These are phyloP conservation scores for Leptopilina syphax DNA, from an alignment of 2,888 invertebrate genomes.

Conservation along the genomic window DNA sequence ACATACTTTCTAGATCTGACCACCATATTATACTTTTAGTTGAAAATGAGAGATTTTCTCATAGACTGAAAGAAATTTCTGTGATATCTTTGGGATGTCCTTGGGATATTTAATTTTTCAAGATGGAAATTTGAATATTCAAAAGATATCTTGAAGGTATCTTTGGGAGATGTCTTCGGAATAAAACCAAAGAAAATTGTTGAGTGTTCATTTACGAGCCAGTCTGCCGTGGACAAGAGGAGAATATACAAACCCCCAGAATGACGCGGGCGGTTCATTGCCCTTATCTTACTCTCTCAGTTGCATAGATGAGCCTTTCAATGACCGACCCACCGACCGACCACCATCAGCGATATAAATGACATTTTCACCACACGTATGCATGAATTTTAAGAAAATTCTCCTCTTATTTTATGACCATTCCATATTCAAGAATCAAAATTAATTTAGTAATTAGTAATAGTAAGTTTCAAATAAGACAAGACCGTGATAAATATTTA, in stretches of 20 bases:
- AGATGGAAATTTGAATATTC: too few species aligned
- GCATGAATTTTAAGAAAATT: background rate
- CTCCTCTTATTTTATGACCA: background rate
- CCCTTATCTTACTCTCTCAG: constrained; percentile 53
- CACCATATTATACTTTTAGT: too few species aligned
- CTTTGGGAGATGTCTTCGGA: too few species aligned
- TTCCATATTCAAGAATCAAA: background rate
- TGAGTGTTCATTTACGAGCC: constrained; percentile 60
- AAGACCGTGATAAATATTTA: too few species aligned
- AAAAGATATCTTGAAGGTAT: too few species aligned
- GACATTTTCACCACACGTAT: constrained; percentile 10
- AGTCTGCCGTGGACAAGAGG: constrained; percentile 31
- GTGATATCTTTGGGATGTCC: too few species aligned
- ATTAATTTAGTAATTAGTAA: background rate
- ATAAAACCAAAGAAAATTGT: too few species aligned
- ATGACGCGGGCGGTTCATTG: constrained; percentile 69
- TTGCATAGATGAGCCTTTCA: constrained; percentile 23
- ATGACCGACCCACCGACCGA: constrained; percentile 16
- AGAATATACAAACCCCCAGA: constrained; percentile 54
- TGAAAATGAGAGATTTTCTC: too few species aligned
- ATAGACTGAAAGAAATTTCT: too few species aligned
- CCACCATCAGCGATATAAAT: constrained; percentile 38
- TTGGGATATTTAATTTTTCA: too few species aligned
- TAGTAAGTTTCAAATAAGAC: background rate
- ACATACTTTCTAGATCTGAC: too few species aligned